Base-by-base conservation (phyloP, 2,797 vertebrate genomes). In the Smutsia temminckii region DNA sequence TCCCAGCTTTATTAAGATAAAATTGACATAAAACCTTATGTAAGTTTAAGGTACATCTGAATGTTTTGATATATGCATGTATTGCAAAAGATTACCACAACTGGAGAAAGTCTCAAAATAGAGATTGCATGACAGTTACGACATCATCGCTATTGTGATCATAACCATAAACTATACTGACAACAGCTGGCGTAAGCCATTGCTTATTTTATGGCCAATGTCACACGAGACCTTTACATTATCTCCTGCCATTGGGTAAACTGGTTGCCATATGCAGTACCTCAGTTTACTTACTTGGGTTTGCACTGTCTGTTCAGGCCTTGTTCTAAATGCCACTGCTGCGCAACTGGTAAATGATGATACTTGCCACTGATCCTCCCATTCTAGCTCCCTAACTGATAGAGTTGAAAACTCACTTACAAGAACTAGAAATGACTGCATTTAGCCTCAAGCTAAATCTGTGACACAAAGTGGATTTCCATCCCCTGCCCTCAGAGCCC, bases 91-190 rank as follows among this genome's bases (percentile, higher is more conserved):
- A 79, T 53, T 18, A 34, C 34, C 21, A 32, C 53, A 37, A 25
- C 64, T 63, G 59, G 88, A 94, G 90, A 77, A 57, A 84, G 46
- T 72, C 85, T 95, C 80, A 29, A 93, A 69, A 75, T 61, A 79
- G 66, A 74, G 51, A 91, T 96, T 77, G 42, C 61, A 72, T 32
- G 10, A 51, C 34, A 72, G 34, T 77, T 72, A 57, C 2, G 13
- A 17, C 8, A 72, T 32, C 53, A 34, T 40, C 25, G 16, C n/a
- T 85, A 34, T 64, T 27, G 9, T 17, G 63, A n/a, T 40, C 4
- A 14, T 66, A 49, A 80, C 29, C 40, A 55, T 78, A 77, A 78
- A 49, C 53, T 93, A 40, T 20, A 71, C 32, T 20, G 69, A 37
- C 64, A 68, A 53, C n/a, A 29, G 75, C 91, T 66, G 71, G 25